phyloP scores from a whole-genome alignment of 2,113 vertebrate genomes.

The Felis chaus region DNA sequence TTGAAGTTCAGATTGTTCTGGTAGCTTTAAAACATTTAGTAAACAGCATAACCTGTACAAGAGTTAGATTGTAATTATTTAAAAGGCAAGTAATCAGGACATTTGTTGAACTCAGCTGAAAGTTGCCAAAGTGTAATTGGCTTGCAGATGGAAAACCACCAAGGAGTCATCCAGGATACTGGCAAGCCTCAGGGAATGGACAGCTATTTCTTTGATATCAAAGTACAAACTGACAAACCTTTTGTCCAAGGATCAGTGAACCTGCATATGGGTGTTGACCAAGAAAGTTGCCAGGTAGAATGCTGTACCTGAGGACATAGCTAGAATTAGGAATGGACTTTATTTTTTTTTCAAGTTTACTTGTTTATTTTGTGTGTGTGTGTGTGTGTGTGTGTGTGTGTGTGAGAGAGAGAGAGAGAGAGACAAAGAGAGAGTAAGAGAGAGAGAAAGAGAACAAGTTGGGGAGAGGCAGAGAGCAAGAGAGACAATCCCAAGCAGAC shows the following conservation, averaged over 20 bases:
- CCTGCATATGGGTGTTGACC: too few relatives aligned
- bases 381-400: too few relatives aligned
- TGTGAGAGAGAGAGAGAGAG: too few relatives aligned
- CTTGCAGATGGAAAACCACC: neutral
- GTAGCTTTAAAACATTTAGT: conserved; percentile 25
- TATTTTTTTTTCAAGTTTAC: too few relatives aligned
- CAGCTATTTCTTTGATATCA: neutral
- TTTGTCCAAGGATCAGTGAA: neutral
- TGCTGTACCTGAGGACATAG: neutral
- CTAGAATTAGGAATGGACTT: neutral
- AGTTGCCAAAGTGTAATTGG: neutral
- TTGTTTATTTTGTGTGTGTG: too few relatives aligned
- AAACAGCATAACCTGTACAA: neutral
- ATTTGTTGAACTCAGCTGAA: neutral
- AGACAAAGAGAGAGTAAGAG: too few relatives aligned
- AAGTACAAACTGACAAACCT: neutral
- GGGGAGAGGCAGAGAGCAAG: too few relatives aligned
- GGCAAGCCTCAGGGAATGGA: neutral
- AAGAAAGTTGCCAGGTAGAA: neutral
- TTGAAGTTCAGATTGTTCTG: neutral
- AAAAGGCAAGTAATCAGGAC: neutral
- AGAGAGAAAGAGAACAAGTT: too few relatives aligned
- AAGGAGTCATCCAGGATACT: neutral
- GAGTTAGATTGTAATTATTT: neutral
- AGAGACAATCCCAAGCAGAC: too few relatives aligned